A percentile compares a stretch with the other conserved stretches of the same genome.
phyloP scores from a whole-genome alignment of 2,113 vertebrate species.

The Gopherus evgoodei region DNA sequence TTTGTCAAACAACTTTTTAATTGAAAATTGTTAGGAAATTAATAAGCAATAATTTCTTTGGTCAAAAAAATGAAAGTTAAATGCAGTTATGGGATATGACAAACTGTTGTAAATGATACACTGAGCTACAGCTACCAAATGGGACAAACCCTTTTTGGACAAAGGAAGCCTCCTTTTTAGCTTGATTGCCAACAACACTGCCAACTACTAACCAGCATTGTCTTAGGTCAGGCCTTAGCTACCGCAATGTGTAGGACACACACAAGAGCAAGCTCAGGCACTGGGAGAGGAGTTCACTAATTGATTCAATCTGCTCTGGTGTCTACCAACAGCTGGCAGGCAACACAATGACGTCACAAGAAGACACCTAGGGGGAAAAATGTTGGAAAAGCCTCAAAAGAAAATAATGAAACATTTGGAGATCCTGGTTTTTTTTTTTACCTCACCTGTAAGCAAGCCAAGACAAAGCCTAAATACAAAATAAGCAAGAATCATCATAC shows the following conservation, averaged over 20 bases:
- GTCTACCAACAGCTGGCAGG: background rate
- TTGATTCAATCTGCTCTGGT: background rate
- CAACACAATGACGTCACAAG: background rate
- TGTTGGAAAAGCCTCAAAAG: background rate
- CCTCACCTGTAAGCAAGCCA: background rate
- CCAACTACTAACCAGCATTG: background rate
- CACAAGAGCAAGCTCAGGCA: background rate
- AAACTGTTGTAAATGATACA: background rate
- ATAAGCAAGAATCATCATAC: background rate
- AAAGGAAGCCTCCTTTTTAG: background rate
- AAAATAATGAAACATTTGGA: background rate
- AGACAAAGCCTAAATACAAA: background rate
- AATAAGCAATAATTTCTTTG: background rate
- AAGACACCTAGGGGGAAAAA: background rate
- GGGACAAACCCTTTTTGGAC: rapidly evolving
- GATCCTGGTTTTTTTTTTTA: background rate
- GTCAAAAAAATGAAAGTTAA: background rate
- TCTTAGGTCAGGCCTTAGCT: background rate
- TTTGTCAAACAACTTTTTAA: too few relatives aligned
- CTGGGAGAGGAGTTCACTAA: background rate
- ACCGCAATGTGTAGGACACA: background rate
- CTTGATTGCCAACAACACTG: background rate
- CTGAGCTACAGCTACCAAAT: background rate
- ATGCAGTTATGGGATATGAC: background rate
- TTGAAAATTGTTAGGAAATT: background rate